Percentiles rank a stretch among this genome's conserved stretches.
These are phyloP conservation scores for Formicarius rufipectus DNA, from an alignment of 2,113 vertebrate genomes.

Conservation along the genomic window DNA sequence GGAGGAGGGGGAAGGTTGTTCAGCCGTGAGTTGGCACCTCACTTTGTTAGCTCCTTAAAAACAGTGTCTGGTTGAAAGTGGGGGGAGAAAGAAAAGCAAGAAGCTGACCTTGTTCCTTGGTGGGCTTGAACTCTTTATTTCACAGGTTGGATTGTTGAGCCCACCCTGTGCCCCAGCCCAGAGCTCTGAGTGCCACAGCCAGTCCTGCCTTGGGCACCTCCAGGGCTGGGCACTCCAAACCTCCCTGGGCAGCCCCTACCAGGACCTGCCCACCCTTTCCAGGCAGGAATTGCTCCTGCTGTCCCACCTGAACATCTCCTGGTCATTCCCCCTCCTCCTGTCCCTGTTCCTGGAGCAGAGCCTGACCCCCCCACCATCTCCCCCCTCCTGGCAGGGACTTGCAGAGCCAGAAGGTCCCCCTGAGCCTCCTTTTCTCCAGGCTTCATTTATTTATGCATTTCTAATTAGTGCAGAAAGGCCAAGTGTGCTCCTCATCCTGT, in stretches of 20 bases:
- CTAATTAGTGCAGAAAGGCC: background rate
- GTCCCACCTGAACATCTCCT: background rate
- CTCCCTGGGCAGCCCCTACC: background rate
- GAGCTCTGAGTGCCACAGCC: fast-evolving
- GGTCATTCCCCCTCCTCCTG: background rate
- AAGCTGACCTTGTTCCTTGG: background rate
- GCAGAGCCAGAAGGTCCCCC: background rate
- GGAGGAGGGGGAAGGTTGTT: background rate
- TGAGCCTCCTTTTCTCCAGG: background rate
- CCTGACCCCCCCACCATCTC: fast-evolving
- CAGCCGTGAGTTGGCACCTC: background rate
- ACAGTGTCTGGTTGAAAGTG: background rate
- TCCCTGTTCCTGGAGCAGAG: background rate
- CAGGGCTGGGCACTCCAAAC: background rate
- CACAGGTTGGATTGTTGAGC: background rate
- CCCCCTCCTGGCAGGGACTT: background rate
- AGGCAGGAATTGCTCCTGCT: fast-evolving
- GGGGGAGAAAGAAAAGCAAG: background rate
- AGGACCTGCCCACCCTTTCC: no score
- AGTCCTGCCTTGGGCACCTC: fast-evolving
- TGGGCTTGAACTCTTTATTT: background rate
- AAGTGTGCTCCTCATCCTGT: background rate
- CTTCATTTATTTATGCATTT: background rate
- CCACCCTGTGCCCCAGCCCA: background rate
- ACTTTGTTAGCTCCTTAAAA: background rate